phyloP scores from a whole-genome alignment of 2,113 vertebrate genomes.

The Naja naja region DNA sequence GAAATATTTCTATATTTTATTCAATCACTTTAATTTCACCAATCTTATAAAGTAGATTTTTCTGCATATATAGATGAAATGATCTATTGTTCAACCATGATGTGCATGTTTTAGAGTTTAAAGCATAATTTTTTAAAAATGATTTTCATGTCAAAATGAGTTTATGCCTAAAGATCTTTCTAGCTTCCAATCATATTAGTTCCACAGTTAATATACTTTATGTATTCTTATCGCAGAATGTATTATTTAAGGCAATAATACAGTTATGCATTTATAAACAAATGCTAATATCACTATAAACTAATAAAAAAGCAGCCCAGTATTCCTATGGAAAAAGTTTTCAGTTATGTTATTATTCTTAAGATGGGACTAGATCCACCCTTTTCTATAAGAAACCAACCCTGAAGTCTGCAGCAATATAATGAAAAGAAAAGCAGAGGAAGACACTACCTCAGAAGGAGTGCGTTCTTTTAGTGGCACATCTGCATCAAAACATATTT shows the following conservation, averaged over 20 bases:
- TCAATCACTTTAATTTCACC: not conserved
- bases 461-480: constrained; percentile 77
- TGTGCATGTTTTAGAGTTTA: not conserved
- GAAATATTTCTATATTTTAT: not conserved
- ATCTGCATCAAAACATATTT: constrained; percentile 90
- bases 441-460: constrained; percentile 73
- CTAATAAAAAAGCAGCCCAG: not conserved
- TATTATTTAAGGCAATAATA: not conserved
- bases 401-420: not conserved
- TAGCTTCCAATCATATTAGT: not conserved
- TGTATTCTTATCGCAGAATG: not conserved
- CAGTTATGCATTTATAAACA: not conserved
- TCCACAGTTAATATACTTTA: not conserved
- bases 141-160: not conserved
- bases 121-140: not conserved
- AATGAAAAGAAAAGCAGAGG: not conserved
- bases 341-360: not conserved
- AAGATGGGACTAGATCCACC: not conserved
- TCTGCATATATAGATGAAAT: not conserved
- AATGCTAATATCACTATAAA: not conserved
- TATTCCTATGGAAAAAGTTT: not conserved
- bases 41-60: not conserved
- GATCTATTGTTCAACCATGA: not conserved
- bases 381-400: not conserved
- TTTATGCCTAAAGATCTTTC: not conserved